phyloP scores from a whole-genome alignment of 2,113 vertebrate genomes.

The Equus przewalskii region DNA sequence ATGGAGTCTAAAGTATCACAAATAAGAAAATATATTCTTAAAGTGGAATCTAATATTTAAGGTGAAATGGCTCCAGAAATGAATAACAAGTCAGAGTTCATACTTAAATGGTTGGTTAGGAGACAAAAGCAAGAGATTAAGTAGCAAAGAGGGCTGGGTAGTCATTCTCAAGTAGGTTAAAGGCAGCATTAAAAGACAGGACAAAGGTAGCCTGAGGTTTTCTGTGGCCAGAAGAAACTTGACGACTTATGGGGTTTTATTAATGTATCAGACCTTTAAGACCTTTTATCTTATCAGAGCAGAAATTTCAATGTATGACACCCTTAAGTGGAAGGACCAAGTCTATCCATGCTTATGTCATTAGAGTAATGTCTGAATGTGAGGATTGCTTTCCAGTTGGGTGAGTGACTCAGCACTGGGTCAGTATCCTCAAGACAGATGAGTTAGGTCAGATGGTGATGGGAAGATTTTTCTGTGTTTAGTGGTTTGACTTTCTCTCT shows the following conservation, averaged over 20 bases:
- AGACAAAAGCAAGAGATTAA: constrained; percentile 10
- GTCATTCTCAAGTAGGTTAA: neutral
- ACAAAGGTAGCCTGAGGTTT: neutral
- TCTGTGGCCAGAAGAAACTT: neutral
- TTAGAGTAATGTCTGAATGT: neutral
- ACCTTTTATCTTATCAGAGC: neutral
- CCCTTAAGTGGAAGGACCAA: neutral
- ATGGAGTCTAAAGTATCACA: neutral
- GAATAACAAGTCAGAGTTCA: neutral
- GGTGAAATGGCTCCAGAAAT: neutral
- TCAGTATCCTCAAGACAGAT: neutral
- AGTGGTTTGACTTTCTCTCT: neutral
- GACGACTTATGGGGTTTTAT: neutral
- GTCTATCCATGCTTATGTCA: neutral
- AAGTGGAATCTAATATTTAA: neutral
- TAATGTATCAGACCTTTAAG: neutral
- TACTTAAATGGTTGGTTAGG: neutral
- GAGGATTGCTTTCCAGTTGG: neutral
- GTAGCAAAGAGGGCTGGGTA: neutral
- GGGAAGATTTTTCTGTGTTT: neutral
- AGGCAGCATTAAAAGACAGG: neutral
- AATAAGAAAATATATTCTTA: neutral
- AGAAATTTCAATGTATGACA: neutral
- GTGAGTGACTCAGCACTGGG: neutral
- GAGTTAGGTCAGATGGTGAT: neutral